Percentiles rank a stretch among this genome's conserved stretches.
Conservation (phyloP, 1,140 invertebrate species). For the Drosophila ficusphila region DNA sequence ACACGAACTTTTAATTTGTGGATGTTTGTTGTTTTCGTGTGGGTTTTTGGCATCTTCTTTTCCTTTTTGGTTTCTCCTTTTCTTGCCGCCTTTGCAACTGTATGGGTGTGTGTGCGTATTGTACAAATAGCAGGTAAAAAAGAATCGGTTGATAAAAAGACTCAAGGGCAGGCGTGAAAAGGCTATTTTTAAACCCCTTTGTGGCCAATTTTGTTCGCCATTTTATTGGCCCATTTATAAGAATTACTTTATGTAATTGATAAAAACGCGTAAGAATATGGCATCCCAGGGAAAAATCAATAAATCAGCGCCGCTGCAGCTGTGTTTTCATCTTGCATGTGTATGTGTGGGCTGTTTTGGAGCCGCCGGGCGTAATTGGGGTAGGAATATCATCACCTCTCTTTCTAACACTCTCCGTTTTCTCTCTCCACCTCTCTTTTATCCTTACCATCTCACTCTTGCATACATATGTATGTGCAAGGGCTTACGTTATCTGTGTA, state of each 20-base stretch:
- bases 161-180: slow-evolving; percentile 60
- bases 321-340: slow-evolving; percentile 42
- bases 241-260: slow-evolving; percentile 67
- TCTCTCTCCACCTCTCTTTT: background rate
- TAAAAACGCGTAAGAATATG: slow-evolving; percentile 26
- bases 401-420: background rate
- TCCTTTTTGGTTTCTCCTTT: slow-evolving; percentile 22
- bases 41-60: slow-evolving; percentile 60
- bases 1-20: slow-evolving; percentile 35
- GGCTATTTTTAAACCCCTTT: slow-evolving; percentile 45
- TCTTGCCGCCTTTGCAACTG: slow-evolving; percentile 16
- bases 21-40: slow-evolving; percentile 39
- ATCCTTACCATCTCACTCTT: background rate
- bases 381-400: slow-evolving; percentile 27
- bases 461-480: background rate
- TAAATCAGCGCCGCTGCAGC: slow-evolving; percentile 80
- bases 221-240: slow-evolving; percentile 1
- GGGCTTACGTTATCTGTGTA: background rate
- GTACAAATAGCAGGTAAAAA: slow-evolving; percentile 63
- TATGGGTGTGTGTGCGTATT: slow-evolving; percentile 30
- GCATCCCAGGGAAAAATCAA: slow-evolving; percentile 67
- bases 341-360: slow-evolving; percentile 64
- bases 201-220: slow-evolving; percentile 22
- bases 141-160: slow-evolving; percentile 53
- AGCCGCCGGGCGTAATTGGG: slow-evolving; percentile 67